A percentile compares a stretch with the other conserved stretches of the same genome.
Conservation (phyloP, 2,888 invertebrate species). For the Nemotelus nigrinus region DNA sequence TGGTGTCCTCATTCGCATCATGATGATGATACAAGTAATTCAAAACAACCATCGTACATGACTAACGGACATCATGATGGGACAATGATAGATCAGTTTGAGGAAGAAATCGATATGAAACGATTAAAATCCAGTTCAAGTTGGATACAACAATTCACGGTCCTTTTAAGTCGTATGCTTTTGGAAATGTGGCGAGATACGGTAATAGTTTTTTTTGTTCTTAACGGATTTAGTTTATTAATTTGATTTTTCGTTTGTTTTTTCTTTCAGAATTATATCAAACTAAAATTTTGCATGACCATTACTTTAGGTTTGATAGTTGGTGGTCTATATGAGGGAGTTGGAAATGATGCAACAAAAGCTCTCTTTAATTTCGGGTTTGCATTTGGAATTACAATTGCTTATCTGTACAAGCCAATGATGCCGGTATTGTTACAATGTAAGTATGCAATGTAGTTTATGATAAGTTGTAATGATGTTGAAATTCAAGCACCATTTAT, state of each 20-base stretch:
- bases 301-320: constrained; percentile 75
- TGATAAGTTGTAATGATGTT: not conserved
- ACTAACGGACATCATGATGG: not conserved
- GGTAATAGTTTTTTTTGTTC: constrained; percentile 62
- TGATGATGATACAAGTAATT: not conserved
- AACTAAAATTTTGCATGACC: constrained; percentile 75
- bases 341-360: constrained; percentile 84
- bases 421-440: constrained; percentile 83
- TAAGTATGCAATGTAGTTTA: constrained; percentile 66
- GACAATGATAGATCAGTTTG: constrained; percentile 57
- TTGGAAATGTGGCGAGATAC: constrained; percentile 80
- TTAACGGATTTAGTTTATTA: not conserved
- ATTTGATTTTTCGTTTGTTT: not conserved
- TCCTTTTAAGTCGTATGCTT: constrained; percentile 76
- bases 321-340: constrained; percentile 75
- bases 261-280: constrained; percentile 72
- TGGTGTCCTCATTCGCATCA: constrained; percentile 63
- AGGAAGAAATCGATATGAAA: constrained; percentile 65
- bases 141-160: constrained; percentile 74
- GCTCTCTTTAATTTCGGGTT: constrained; percentile 87
- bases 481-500: too few species aligned
- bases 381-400: constrained; percentile 81
- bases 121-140: constrained; percentile 69
- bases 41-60: not conserved
- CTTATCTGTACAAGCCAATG: constrained; percentile 84